A percentile compares a stretch with the other conserved stretches of the same genome.
phyloP scores from a whole-genome alignment of 2,797 vertebrate genomes.

The Astyanax mexicanus region DNA sequence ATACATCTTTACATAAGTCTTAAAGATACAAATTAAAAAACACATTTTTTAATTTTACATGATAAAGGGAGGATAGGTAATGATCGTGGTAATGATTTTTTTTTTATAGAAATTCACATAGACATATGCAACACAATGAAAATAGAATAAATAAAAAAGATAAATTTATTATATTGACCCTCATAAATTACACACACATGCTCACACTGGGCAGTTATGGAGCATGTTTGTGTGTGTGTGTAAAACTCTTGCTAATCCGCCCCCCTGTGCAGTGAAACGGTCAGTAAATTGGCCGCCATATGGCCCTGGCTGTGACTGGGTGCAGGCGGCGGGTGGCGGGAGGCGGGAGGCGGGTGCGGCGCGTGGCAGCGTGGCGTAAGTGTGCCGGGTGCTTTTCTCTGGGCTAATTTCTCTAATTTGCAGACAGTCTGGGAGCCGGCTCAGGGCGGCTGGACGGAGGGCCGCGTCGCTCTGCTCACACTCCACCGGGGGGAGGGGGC shows the following conservation, averaged over 20 bases:
- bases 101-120: too few species aligned
- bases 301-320: slow-evolving; percentile 66
- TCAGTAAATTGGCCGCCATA: slow-evolving; percentile 74
- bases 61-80: too few species aligned
- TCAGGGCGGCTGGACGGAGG: slow-evolving; percentile 49
- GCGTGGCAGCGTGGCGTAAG: slow-evolving; percentile 57
- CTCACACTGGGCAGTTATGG: neutral
- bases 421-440: slow-evolving; percentile 78
- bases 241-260: slow-evolving; percentile 6
- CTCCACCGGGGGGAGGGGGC: slow-evolving; percentile 49
- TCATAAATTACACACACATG: neutral
- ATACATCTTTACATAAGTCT: too few species aligned
- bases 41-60: too few species aligned
- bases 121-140: too few species aligned
- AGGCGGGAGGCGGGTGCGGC: too few species aligned
- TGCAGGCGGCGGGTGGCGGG: too few species aligned
- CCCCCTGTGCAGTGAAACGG: slow-evolving; percentile 60
- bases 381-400: slow-evolving; percentile 68
- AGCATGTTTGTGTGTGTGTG: neutral
- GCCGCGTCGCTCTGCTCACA: slow-evolving; percentile 52
- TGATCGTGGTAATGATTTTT: too few species aligned
- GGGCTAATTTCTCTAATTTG: slow-evolving; percentile 82
- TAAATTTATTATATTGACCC: too few species aligned
- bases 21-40: too few species aligned
- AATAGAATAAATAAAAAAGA: too few species aligned